phyloP scores from a whole-genome alignment of 2,113 vertebrate genomes.

The Blennius ocellaris region DNA sequence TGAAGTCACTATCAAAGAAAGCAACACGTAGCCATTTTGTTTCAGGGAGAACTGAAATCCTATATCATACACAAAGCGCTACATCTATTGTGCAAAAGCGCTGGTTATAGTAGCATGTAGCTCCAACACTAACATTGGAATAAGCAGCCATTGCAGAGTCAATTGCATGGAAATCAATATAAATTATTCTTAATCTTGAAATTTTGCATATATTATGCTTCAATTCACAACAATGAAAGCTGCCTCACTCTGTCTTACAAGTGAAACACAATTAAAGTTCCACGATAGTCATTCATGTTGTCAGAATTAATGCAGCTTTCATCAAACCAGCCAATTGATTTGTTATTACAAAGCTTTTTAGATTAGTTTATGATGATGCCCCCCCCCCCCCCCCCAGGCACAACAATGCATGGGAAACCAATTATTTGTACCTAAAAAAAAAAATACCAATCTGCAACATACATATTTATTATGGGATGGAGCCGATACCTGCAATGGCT shows the following conservation, averaged over 20 bases:
- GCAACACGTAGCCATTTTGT: background rate
- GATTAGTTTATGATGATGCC: constrained; percentile 66
- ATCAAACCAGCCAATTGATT: constrained; percentile 50
- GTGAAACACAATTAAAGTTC: constrained; percentile 41
- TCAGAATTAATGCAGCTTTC: constrained; percentile 48
- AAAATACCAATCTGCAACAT: constrained; percentile 62
- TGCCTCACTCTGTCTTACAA: constrained; percentile 10
- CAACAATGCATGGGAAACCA: constrained; percentile 49
- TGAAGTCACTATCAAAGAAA: no score
- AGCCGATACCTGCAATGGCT: constrained; percentile 73
- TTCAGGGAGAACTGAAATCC: no score
- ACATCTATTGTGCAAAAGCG: no score
- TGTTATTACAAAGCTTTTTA: constrained; percentile 65
- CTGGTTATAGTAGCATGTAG: background rate
- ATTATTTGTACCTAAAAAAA: constrained; percentile 67
- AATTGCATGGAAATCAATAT: background rate
- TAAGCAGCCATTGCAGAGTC: background rate
- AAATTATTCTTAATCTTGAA: constrained; percentile 26
- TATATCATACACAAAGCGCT: no score
- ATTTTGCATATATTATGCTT: background rate
- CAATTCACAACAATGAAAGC: constrained; percentile 11
- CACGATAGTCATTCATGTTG: constrained; percentile 38
- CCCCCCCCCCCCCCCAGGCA: no score
- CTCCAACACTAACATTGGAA: background rate
- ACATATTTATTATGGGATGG: constrained; percentile 76